Evolutionary conservation across 2,888 invertebrate genomes (phyloP), one percentile per base, ranked within the genome.

Genomic region (Melieria omissa): DNA sequence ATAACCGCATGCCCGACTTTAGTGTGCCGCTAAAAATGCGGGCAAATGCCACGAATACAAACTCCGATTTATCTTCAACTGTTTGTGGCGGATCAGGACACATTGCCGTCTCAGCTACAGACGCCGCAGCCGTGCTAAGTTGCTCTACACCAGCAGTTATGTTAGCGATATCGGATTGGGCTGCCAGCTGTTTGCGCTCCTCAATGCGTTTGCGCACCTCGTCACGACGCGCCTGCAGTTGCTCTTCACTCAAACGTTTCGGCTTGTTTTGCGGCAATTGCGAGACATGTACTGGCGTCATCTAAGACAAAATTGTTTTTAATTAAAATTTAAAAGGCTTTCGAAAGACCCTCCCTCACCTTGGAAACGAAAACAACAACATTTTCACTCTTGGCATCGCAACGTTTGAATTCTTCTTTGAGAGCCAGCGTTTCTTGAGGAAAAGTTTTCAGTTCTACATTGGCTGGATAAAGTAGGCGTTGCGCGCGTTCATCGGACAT

Each of bases 21-120:
- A 98, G 85, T 68, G 90, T 93, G 4, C 99, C 98, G 85, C 96
- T 96, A 85, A 95, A 98, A 49, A 99, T 90, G 81, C 98, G 90
- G 16, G 97, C 97, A 88, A 99, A 96, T 0, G 96, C 98, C 76
- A 99, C 89, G 83, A 98, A 94, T 57, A 91, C 91, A 74, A 92
- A 90, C 65, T 86, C 85, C 12, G 81, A 77, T 12, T 80, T 81
- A 54, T 86, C 85, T 46, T 78, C 79, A 70, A 77, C 78, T 6
- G 74, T 75, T 58, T 78, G 75, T 0, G 75, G 70, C 54, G 42
- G 12, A 44, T 71, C 62, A 3, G 63, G 55, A 3, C 55, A 63
- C 49, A 52, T 54, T 16, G n/a, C 57, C 12, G n/a, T 9, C 1
- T 45, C 57, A 4, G 10, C 52, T 45, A 60, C 66, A 42, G 66